These are phyloP conservation scores for Eupithecia inturbata DNA, from an alignment of 2,888 invertebrate genomes.

Conservation along the genomic window DNA sequence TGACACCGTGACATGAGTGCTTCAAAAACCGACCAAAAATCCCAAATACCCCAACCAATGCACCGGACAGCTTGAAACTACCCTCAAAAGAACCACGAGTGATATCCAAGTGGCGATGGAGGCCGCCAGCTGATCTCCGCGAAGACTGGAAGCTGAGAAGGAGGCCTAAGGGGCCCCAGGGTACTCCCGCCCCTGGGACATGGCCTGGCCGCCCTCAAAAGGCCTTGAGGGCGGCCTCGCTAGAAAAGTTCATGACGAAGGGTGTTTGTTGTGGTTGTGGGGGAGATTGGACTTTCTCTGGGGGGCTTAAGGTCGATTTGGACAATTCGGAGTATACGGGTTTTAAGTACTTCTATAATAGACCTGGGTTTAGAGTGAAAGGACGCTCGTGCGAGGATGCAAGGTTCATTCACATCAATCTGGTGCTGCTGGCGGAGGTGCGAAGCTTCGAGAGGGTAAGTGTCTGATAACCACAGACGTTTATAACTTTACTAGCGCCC, in stretches of 20 bases:
- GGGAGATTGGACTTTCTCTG: constrained; percentile 75
- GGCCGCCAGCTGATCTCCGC: constrained; percentile 73
- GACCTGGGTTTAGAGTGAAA: constrained; percentile 71
- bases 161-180: constrained; percentile 60
- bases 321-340: constrained; percentile 81
- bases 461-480: constrained; percentile 31
- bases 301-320: constrained; percentile 74
- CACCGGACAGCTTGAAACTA: constrained; percentile 58
- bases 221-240: constrained; percentile 60
- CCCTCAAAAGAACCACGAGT: constrained; percentile 70
- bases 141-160: constrained; percentile 81
- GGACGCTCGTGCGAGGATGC: constrained; percentile 85
- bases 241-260: constrained; percentile 72
- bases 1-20: constrained; percentile 46
- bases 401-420: constrained; percentile 86
- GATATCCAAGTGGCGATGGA: constrained; percentile 82
- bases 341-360: constrained; percentile 74
- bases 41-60: constrained; percentile 43
- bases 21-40: constrained; percentile 25
- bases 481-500: background rate
- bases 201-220: constrained; percentile 79
- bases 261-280: constrained; percentile 78
- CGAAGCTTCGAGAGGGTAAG: constrained; percentile 87
- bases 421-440: constrained; percentile 85
- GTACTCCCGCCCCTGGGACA: constrained; percentile 66